Conservation (phyloP, 2,888 invertebrate genomes). For the Synanthedon tipuliformis region DNA sequence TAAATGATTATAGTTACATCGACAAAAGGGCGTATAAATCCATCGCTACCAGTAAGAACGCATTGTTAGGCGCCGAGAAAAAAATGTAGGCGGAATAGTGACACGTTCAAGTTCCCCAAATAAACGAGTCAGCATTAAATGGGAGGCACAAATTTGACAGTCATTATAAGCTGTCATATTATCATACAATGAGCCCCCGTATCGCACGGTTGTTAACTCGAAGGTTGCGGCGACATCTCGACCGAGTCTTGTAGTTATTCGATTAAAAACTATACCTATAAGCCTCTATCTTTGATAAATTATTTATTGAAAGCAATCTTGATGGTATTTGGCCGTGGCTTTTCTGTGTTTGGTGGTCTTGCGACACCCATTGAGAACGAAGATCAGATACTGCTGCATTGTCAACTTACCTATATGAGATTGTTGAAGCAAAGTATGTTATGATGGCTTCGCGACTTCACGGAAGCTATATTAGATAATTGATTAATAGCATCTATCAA, state of each 20-base stretch:
- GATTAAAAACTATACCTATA: slow-evolving; percentile 25
- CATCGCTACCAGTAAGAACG: background rate
- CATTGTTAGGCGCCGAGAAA: background rate
- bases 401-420: slow-evolving; percentile 10
- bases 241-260: slow-evolving; percentile 20
- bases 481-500: background rate
- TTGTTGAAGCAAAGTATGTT: slow-evolving; percentile 3
- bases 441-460: no score
- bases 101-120: slow-evolving; percentile 25
- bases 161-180: slow-evolving; percentile 37
- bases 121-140: slow-evolving; percentile 40
- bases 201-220: slow-evolving; percentile 17
- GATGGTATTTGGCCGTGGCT: slow-evolving; percentile 55
- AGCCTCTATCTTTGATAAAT: slow-evolving; percentile 28
- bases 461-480: no score
- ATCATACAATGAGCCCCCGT: slow-evolving; percentile 53
- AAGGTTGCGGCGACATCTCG: slow-evolving; percentile 29
- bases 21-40: no score
- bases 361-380: slow-evolving; percentile 38
- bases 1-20: no score
- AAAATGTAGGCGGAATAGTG: slow-evolving; percentile 6
- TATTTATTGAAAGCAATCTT: slow-evolving; percentile 45
- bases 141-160: slow-evolving; percentile 36
- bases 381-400: slow-evolving; percentile 23
- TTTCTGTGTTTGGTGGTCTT: slow-evolving; percentile 41